Percentiles rank a stretch among this genome's conserved stretches.
Evolutionary conservation across 2,797 vertebrate species (phyloP).

Genomic region (Holocentrus rufus): DNA sequence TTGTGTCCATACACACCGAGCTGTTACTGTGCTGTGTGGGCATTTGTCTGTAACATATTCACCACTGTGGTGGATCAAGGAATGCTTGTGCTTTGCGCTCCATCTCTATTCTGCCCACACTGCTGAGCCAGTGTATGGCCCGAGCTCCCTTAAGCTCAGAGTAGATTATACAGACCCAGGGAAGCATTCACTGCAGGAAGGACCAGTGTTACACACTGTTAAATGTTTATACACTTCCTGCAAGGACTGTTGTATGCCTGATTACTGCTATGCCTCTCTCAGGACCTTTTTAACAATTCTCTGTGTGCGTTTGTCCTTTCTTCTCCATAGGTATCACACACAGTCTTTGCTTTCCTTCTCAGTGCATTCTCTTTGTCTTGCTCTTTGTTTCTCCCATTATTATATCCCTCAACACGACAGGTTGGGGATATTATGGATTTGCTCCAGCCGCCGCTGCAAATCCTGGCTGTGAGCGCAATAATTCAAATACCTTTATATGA

Average conservation of each 20-base stretch:
- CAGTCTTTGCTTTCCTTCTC: not conserved
- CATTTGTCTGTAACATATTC: not conserved
- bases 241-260: not conserved
- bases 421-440: too few relatives aligned
- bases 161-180: constrained; percentile 10
- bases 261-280: too few relatives aligned
- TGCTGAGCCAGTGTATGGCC: not conserved
- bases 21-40: not conserved
- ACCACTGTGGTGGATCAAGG: not conserved
- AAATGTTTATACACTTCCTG: constrained; percentile 1
- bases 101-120: constrained; percentile 1
- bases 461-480: too few relatives aligned
- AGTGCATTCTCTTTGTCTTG: not conserved
- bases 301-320: too few relatives aligned
- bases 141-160: not conserved
- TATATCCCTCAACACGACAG: not conserved
- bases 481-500: too few relatives aligned
- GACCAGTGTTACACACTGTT: not conserved
- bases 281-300: too few relatives aligned
- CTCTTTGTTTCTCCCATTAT: not conserved
- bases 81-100: not conserved
- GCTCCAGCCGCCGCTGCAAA: too few relatives aligned
- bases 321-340: too few relatives aligned
- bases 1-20: not conserved
- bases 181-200: constrained; percentile 2